phyloP scores from a whole-genome alignment of 2,888 invertebrate genomes.

The Mimumesa dahlbomi region DNA sequence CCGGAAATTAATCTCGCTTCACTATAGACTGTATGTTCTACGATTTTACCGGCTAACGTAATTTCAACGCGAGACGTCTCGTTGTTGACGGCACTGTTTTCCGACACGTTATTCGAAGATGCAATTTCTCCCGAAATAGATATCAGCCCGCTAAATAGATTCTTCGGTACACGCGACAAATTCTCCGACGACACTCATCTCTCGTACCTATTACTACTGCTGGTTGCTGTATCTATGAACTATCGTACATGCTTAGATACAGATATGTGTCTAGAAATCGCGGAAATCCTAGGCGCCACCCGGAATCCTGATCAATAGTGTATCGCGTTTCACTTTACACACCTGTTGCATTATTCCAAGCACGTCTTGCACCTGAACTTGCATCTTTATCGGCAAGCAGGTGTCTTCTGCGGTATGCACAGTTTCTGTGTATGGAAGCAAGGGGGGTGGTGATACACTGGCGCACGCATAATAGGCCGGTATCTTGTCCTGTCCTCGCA shows the following conservation, averaged over 20 bases:
- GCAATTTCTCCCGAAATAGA: conserved; percentile 45
- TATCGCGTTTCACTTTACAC: too few species aligned
- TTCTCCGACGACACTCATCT: conserved; percentile 21
- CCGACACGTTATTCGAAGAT: conserved; percentile 26
- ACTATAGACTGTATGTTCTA: too few species aligned
- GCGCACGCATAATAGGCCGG: conserved; percentile 64
- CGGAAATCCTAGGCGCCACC: conserved; percentile 15
- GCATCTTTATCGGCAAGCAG: too few species aligned
- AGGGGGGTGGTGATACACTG: conserved; percentile 28
- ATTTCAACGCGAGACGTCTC: conserved; percentile 5
- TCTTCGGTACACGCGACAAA: conserved; percentile 24
- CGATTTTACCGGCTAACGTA: too few species aligned
- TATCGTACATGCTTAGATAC: too few species aligned
- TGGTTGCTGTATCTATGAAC: too few species aligned
- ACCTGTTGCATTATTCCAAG: too few species aligned
- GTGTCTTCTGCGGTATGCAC: too few species aligned
- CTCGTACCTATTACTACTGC: background rate
- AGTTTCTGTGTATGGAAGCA: too few species aligned
- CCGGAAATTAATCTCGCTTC: too few species aligned
- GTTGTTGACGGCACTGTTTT: conserved; percentile 13
- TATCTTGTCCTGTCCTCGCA: conserved; percentile 80
- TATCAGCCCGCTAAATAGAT: conserved; percentile 41
- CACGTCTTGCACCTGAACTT: too few species aligned
- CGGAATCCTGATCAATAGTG: background rate
- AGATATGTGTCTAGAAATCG: too few species aligned